phyloP scores from a whole-genome alignment of 2,113 vertebrate species.

The Sorex fumeus region DNA sequence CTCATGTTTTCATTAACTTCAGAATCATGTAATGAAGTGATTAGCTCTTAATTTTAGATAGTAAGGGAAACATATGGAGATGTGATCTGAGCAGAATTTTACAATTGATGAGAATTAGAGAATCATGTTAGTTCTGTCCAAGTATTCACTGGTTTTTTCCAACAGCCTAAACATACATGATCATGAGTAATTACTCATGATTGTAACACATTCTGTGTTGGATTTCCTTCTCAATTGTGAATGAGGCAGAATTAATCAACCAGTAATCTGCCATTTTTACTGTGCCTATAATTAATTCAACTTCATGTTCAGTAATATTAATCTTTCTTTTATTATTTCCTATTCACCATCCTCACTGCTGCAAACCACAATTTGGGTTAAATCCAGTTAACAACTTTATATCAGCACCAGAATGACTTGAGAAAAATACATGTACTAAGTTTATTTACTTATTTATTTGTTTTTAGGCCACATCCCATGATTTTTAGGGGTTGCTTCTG shows the following conservation, averaged over 20 bases:
- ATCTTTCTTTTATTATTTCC: neutral
- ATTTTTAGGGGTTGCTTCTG: no score
- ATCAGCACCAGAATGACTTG: neutral
- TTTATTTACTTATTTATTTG: no score
- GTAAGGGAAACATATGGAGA: neutral
- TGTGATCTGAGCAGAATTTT: neutral
- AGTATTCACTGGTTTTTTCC: neutral
- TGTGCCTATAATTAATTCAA: neutral
- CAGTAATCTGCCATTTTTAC: neutral
- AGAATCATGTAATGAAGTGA: neutral
- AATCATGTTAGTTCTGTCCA: neutral
- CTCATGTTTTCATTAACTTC: conserved; percentile 17
- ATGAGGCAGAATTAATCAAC: neutral
- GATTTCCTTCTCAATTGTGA: neutral
- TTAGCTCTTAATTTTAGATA: conserved; percentile 1
- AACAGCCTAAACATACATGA: neutral
- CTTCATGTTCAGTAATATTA: neutral
- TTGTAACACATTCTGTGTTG: neutral
- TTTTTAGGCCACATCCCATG: no score
- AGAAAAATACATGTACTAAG: neutral
- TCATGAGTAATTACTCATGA: neutral
- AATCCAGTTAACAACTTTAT: neutral
- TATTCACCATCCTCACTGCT: neutral
- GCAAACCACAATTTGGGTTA: neutral
- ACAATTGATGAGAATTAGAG: neutral